Conservation (phyloP, 2,113 vertebrate species). For the Chlorodrepanis virens region DNA sequence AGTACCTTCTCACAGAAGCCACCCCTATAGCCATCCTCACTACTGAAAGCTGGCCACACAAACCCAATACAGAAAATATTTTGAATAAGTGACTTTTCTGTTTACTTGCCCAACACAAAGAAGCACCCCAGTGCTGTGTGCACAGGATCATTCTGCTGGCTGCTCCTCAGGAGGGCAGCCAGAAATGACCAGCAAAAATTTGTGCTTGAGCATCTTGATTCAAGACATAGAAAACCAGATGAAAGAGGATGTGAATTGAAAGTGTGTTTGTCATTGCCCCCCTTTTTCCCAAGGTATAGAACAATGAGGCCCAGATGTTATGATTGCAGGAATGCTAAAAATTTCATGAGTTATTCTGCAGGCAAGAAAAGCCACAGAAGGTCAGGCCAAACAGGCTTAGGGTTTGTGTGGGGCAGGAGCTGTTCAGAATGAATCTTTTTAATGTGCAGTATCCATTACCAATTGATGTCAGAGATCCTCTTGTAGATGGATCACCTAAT, state of each 20-base stretch:
- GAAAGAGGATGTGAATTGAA: not conserved
- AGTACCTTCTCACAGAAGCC: not conserved
- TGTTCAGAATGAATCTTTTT: not conserved
- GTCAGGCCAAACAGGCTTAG: constrained; percentile 16
- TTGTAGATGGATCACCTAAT: constrained; percentile 26
- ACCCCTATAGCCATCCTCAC: fast-evolving
- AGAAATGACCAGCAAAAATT: not conserved
- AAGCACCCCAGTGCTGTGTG: not conserved
- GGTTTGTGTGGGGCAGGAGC: not conserved
- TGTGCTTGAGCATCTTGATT: constrained; percentile 15
- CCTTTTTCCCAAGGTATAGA: constrained; percentile 35
- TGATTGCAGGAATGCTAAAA: constrained; percentile 60
- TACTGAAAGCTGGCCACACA: not conserved
- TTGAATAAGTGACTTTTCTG: not conserved
- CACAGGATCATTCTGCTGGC: not conserved
- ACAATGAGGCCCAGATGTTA: constrained; percentile 65
- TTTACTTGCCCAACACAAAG: not conserved
- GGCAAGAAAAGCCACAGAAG: constrained; percentile 45
- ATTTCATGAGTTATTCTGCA: constrained; percentile 62
- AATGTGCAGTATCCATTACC: constrained; percentile 54
- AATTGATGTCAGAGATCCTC: constrained; percentile 45
- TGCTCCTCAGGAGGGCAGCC: not conserved
- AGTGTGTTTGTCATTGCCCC: not conserved
- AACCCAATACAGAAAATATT: not conserved
- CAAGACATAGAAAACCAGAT: constrained; percentile 4